Percentiles rank a stretch among this genome's conserved stretches.
These are phyloP conservation scores for Orientallactaga bullata DNA, from an alignment of 2,113 vertebrate species.

Conservation along the genomic window DNA sequence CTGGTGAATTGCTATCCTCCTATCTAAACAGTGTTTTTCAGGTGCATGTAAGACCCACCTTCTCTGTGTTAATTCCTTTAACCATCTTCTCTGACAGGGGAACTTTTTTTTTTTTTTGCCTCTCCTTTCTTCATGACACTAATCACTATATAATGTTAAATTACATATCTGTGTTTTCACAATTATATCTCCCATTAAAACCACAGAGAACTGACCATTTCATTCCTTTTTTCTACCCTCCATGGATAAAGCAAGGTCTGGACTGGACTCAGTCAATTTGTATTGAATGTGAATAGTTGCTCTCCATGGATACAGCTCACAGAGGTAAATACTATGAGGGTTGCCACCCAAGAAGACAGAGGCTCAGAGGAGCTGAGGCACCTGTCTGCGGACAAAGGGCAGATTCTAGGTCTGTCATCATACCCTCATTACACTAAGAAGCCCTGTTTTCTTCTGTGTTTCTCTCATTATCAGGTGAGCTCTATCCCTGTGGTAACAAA, in stretches of 20 bases:
- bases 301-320: neutral
- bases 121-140: neutral
- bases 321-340: neutral
- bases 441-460: neutral
- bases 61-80: constrained; percentile 16
- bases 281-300: neutral
- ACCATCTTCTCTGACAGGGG: neutral
- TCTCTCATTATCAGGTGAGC: neutral
- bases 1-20: neutral
- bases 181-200: neutral
- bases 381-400: neutral
- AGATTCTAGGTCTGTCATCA: neutral
- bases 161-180: neutral
- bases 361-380: neutral
- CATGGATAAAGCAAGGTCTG: neutral
- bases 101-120: neutral
- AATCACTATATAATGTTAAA: neutral
- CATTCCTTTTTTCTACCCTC: neutral
- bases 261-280: neutral
- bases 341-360: constrained; percentile 24
- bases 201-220: neutral
- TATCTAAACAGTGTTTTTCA: neutral
- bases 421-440: neutral
- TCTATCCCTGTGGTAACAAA: neutral
- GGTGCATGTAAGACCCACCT: neutral